Evolutionary conservation across 1,140 invertebrate genomes (phyloP), one percentile per base, ranked within the genome.

Genomic region (Drosophila mayri): DNA sequence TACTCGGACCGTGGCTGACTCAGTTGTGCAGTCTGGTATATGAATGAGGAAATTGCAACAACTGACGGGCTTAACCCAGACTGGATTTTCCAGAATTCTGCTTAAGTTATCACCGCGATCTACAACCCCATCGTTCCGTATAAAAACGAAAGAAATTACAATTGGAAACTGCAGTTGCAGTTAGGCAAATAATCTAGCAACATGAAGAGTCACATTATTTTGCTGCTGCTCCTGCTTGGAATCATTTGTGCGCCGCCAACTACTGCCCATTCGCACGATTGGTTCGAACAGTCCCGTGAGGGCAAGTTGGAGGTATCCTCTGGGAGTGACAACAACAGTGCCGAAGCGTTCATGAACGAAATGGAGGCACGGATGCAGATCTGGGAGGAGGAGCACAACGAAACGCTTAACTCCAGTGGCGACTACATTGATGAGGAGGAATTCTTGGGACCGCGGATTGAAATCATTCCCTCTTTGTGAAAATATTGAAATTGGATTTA

Each of bases 311-410:
- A 52, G 12, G 38, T 50, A 11, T 38, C 35, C 28, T 30, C 32
- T 4, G 32, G 28, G 4, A 57, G 55, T 37, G 71, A 44, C 0
- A 22, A 64, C 37, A 76, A 76, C 20, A 76, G 74, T 60, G 74
- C 74, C 16, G 74, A 76, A 20, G 40, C 49, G n/a, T 76, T 67
- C 18, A 76, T 76, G 74, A 76, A 67, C n/a, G 62, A 55, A 12
- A 46, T 76, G 74, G 72, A 64, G 38, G 41, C 38, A 0, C 25
- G 49, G 4, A 0, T 46, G 0, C 9, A 22, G 28, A n/a, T 28
- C 0, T 76, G 54, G 62, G 28, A 54, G 32, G 32, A 60, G 30
- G 18, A 64, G 4, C 7, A 62, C 12, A 66, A 47, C 14, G 14
- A 0, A 0, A 57, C 40, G 1, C 32, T 72, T 44, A 25, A 41